These are phyloP conservation scores for Microcebus jonahi DNA, from an alignment of 2,113 vertebrate species.

Conservation along the genomic window DNA sequence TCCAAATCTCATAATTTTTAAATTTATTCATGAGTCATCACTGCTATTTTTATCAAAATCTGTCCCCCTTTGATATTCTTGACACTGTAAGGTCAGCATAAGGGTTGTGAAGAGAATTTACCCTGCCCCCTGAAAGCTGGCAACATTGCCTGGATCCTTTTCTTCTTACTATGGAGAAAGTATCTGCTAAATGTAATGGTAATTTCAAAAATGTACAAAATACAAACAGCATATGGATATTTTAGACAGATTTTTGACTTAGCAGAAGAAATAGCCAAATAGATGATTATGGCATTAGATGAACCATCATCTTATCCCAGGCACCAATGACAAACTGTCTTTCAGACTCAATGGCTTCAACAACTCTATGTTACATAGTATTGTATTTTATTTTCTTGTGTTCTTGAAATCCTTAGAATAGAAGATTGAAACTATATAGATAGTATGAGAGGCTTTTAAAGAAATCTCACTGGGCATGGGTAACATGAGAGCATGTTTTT, in stretches of 20 bases:
- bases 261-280: not conserved
- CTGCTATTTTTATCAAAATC: slow-evolving; percentile 58
- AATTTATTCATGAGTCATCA: slow-evolving; percentile 61
- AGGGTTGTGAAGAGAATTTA: not conserved
- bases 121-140: not conserved
- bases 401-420: not conserved
- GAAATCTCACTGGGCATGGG: not conserved
- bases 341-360: not conserved
- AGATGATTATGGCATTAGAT: not conserved
- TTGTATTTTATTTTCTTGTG: not conserved
- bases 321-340: not conserved
- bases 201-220: slow-evolving; percentile 11
- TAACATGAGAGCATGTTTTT: not conserved
- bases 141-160: not conserved
- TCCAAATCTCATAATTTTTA: slow-evolving; percentile 57
- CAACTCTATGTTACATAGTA: not conserved
- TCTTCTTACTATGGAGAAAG: not conserved
- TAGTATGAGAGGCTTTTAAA: not conserved
- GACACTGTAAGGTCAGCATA: not conserved
- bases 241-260: not conserved
- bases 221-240: not conserved
- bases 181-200: not conserved
- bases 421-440: not conserved
- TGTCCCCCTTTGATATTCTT: not conserved
- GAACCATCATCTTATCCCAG: not conserved